Percentiles rank a stretch among this genome's conserved stretches.
phyloP scores from a whole-genome alignment of 2,888 invertebrate genomes.

The Cerastis leucographa region DNA sequence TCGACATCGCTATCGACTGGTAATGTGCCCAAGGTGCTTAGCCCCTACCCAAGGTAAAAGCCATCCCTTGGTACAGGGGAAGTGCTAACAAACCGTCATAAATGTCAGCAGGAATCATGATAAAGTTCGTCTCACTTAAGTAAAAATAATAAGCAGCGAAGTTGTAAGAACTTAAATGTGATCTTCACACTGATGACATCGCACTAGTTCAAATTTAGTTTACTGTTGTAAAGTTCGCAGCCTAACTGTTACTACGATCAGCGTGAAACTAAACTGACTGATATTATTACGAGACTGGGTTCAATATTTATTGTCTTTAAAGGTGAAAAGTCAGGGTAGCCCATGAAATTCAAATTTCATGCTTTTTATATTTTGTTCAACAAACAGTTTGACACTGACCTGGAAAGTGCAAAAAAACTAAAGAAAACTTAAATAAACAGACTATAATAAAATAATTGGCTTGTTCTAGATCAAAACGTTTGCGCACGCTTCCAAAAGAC shows the following conservation, averaged over 20 bases:
- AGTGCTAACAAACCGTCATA: neutral
- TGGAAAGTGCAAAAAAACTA: too few species aligned
- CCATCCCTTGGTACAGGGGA: neutral
- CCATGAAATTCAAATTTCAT: neutral
- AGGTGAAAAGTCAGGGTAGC: neutral
- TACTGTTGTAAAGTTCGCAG: neutral
- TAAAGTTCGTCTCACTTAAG: neutral
- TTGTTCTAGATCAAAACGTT: neutral
- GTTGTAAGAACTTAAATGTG: neutral
- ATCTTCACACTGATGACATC: neutral
- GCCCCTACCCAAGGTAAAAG: neutral
- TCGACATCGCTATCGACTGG: neutral
- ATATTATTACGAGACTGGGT: neutral
- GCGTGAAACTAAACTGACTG: too few species aligned
- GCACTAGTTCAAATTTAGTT: slow-evolving; percentile 9
- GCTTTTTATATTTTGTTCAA: neutral
- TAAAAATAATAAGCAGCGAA: neutral
- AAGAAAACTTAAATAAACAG: too few species aligned
- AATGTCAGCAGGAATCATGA: neutral
- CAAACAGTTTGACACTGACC: neutral
- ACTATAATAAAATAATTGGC: too few species aligned
- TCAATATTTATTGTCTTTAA: neutral
- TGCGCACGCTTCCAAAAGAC: neutral
- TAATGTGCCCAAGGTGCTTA: too few species aligned
- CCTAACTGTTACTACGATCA: neutral